These are phyloP conservation scores for Plagodis pulveraria DNA, from an alignment of 2,888 invertebrate genomes.

Conservation along the genomic window DNA sequence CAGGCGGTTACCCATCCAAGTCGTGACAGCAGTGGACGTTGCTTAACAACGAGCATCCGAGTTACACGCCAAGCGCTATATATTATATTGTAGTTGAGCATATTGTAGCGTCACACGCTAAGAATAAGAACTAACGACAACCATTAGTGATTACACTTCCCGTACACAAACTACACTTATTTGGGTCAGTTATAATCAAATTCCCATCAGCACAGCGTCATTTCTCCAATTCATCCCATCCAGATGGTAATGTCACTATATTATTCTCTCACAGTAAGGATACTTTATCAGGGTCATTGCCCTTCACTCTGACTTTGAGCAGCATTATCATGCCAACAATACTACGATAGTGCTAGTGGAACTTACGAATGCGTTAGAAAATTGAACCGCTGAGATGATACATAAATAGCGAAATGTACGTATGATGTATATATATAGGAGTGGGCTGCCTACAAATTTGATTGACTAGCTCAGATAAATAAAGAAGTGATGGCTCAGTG, in stretches of 20 bases:
- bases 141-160: slow-evolving; percentile 4
- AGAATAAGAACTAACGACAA: neutral
- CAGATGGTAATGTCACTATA: slow-evolving; percentile 15
- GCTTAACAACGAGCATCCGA: no score
- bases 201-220: neutral
- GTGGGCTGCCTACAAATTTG: no score
- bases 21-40: no score
- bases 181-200: slow-evolving; percentile 11
- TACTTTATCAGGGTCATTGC: slow-evolving; percentile 46
- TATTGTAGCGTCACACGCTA: neutral
- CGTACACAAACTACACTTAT: neutral
- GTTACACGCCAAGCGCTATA: no score
- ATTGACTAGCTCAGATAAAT: no score
- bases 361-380: no score
- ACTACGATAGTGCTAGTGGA: slow-evolving; percentile 30
- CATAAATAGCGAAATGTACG: no score
- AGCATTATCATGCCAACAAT: slow-evolving; percentile 39
- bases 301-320: slow-evolving; percentile 46
- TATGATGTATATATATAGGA: neutral
- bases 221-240: slow-evolving; percentile 10
- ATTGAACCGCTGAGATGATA: no score
- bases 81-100: no score
- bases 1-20: no score
- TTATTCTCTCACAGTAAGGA: slow-evolving; percentile 37
- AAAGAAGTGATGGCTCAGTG: no score